Conservation (phyloP, 2,797 vertebrate genomes). For the Xenops minutus region DNA sequence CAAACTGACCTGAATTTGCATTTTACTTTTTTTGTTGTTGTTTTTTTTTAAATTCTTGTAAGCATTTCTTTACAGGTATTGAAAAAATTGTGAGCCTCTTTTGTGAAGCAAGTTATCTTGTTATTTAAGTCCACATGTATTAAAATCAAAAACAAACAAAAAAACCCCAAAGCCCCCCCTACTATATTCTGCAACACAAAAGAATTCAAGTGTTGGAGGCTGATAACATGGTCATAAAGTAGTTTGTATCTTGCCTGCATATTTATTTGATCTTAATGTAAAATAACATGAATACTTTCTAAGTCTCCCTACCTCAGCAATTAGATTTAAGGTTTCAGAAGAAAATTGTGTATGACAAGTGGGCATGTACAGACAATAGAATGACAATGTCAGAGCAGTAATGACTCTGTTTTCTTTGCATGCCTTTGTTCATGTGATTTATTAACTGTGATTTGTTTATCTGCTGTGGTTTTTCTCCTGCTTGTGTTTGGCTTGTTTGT, state of each 20-base stretch:
- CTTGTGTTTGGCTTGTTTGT: neutral
- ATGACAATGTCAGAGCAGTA: neutral
- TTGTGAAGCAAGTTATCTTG: neutral
- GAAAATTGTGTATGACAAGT: neutral
- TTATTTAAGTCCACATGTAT: neutral
- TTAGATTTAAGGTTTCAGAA: neutral
- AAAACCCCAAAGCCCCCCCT: fast-evolving
- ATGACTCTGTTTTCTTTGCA: neutral
- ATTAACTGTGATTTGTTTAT: conserved; percentile 1
- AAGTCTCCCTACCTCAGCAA: neutral
- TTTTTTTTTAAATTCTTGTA: neutral
- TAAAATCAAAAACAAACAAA: neutral
- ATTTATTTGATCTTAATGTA: neutral
- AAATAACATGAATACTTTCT: neutral
- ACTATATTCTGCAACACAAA: neutral
- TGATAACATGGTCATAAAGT: neutral
- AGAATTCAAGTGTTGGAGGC: neutral
- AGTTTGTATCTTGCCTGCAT: neutral
- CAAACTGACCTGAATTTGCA: neutral
- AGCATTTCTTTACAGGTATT: neutral
- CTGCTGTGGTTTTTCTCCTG: neutral
- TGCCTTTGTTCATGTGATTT: neutral
- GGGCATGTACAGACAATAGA: neutral
- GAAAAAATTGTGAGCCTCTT: neutral
- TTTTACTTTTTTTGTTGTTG: neutral